Percentiles rank a stretch among this genome's conserved stretches.
Evolutionary conservation across 2,797 vertebrate species (phyloP).

Genomic region (Lateolabrax maculatus): DNA sequence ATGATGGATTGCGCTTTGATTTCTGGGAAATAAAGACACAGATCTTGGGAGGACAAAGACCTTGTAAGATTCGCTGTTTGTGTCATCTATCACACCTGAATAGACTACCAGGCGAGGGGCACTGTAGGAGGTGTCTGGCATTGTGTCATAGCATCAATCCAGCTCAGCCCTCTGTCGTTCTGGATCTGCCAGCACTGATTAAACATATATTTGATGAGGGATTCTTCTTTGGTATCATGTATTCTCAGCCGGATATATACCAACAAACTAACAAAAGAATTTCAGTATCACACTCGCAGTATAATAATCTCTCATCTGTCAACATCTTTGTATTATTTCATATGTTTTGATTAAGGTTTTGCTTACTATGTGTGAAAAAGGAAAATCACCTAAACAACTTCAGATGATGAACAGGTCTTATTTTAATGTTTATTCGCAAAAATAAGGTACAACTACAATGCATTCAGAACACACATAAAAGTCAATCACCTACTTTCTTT

Average conservation of each 20-base stretch:
- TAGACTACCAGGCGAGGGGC: conserved; percentile 32
- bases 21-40: conserved; percentile 63
- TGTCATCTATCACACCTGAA: conserved; percentile 65
- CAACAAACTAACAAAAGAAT: conserved; percentile 31
- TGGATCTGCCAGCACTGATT: conserved; percentile 54
- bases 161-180: conserved; percentile 26
- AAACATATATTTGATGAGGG: conserved; percentile 55
- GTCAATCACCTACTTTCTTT: background rate
- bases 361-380: background rate
- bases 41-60: conserved; percentile 56
- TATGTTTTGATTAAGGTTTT: background rate
- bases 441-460: background rate
- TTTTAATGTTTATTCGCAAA: background rate
- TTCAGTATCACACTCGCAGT: background rate
- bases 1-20: conserved; percentile 64
- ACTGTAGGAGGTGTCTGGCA: conserved; percentile 47
- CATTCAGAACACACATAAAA: background rate
- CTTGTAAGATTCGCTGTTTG: conserved; percentile 44
- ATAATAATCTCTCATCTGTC: conserved; percentile 30
- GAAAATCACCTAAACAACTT: conserved; percentile 2
- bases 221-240: conserved; percentile 22
- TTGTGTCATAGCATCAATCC: conserved; percentile 50
- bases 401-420: background rate
- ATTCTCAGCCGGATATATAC: conserved; percentile 29
- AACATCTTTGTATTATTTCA: conserved; percentile 24